Evolutionary conservation across 2,797 vertebrate species (phyloP).

Genomic region (Benthosema pterotum): DNA sequence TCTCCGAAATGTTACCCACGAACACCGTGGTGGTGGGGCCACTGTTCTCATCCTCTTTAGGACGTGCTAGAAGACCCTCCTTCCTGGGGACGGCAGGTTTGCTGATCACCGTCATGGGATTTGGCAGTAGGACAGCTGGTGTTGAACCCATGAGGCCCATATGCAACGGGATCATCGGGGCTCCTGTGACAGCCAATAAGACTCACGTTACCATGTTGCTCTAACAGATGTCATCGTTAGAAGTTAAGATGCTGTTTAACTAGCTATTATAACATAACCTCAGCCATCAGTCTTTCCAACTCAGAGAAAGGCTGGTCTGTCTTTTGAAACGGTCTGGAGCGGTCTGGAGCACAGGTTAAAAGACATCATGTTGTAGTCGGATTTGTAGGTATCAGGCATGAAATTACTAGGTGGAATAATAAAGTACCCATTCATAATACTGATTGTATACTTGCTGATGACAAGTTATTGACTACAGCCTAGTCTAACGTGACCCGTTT

Average conservation of each 20-base stretch:
- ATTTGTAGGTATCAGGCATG: too few relatives aligned
- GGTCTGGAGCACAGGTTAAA: too few relatives aligned
- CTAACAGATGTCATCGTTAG: not conserved
- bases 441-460: too few relatives aligned
- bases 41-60: conserved; percentile 88
- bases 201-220: not conserved
- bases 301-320: too few relatives aligned
- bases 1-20: conserved; percentile 98
- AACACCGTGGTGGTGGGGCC: conserved; percentile 99
- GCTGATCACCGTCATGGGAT: conserved; percentile 89
- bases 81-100: conserved; percentile 90
- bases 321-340: too few relatives aligned
- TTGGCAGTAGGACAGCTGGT: conserved; percentile 90
- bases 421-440: too few relatives aligned
- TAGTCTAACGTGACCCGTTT: too few relatives aligned
- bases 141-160: conserved; percentile 96
- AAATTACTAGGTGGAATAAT: too few relatives aligned
- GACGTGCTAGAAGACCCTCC: conserved; percentile 81
- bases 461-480: too few relatives aligned
- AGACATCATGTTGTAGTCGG: too few relatives aligned
- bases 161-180: conserved; percentile 97
- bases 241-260: not conserved
- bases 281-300: too few relatives aligned
- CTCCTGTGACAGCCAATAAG: conserved; percentile 73
- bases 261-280: too few relatives aligned